Percentiles rank a stretch among this genome's conserved stretches.
Conservation (phyloP, 2,113 vertebrate genomes). For the Passer montanus region DNA sequence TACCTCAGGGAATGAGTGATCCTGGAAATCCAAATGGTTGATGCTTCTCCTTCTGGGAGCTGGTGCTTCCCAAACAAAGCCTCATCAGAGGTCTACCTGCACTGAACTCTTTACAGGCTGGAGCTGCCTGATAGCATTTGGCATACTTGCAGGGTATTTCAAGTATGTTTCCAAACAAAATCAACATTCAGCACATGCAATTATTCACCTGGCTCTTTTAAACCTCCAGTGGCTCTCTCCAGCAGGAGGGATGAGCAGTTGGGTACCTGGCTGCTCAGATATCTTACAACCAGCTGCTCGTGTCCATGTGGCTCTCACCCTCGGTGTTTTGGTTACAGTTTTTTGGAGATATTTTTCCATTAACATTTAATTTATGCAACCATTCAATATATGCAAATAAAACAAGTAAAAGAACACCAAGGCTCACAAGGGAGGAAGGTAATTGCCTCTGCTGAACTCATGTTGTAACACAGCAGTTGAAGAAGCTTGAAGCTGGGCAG, state of each 20-base stretch:
- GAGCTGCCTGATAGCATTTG: not conserved
- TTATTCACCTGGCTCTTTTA: not conserved
- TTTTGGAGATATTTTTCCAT: not conserved
- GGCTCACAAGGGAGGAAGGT: not conserved
- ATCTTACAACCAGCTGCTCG: fast-evolving
- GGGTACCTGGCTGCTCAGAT: not conserved
- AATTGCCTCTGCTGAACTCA: not conserved
- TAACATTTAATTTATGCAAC: not conserved
- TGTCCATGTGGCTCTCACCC: not conserved
- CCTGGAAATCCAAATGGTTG: not conserved
- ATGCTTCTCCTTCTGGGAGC: not conserved
- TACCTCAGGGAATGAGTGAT: not conserved
- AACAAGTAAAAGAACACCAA: not conserved
- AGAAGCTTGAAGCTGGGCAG: not conserved
- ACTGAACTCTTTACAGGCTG: not conserved
- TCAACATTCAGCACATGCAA: not conserved
- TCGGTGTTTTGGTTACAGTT: not conserved
- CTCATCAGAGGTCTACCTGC: not conserved
- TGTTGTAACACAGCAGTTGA: not conserved
- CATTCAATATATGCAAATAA: not conserved
- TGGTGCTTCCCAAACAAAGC: not conserved
- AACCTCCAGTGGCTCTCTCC: not conserved
- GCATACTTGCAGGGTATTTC: not conserved
- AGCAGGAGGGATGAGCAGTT: not conserved
- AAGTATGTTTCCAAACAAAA: not conserved